Percentiles rank a stretch among this genome's conserved stretches.
These are phyloP conservation scores for Coelopa frigida DNA, from an alignment of 1,140 invertebrate species.

Conservation along the genomic window DNA sequence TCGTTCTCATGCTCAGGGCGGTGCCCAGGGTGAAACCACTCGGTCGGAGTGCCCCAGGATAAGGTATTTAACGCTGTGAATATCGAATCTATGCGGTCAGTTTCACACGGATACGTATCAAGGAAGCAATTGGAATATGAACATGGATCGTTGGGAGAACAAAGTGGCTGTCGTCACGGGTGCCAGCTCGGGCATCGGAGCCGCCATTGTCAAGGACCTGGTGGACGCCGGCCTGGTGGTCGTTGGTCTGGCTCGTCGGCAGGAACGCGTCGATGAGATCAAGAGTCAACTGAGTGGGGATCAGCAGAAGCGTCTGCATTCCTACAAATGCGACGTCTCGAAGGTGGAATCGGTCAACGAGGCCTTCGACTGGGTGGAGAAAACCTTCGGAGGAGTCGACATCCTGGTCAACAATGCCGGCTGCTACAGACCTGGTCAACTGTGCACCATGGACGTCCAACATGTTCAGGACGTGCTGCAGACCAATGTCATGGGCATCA, in stretches of 20 bases:
- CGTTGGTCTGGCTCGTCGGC: slow-evolving; percentile 57
- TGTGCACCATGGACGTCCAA: slow-evolving; percentile 49
- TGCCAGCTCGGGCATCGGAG: slow-evolving; percentile 61
- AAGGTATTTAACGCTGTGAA: no score
- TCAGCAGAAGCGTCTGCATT: slow-evolving; percentile 22
- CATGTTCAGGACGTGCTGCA: slow-evolving; percentile 18
- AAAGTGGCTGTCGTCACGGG: slow-evolving; percentile 63
- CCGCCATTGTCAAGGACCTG: slow-evolving; percentile 48
- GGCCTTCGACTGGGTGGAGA: slow-evolving; percentile 53
- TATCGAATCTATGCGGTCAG: no score
- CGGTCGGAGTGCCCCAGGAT: no score
- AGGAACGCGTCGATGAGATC: slow-evolving; percentile 49
- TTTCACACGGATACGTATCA: no score
- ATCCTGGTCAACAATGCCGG: slow-evolving; percentile 68
- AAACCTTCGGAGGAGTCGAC: slow-evolving; percentile 52
- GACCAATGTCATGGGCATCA: slow-evolving; percentile 50
- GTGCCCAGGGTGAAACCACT: no score
- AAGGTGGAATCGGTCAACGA: slow-evolving; percentile 53
- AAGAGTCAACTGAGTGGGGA: slow-evolving; percentile 2
- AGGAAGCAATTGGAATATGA: no score
- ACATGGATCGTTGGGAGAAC: slow-evolving; percentile 57
- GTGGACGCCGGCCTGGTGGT: slow-evolving; percentile 55
- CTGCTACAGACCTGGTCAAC: slow-evolving; percentile 51
- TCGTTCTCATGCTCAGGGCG: no score
- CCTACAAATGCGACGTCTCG: slow-evolving; percentile 55